phyloP scores from a whole-genome alignment of 2,113 vertebrate species.

The Synchiropus splendidus region DNA sequence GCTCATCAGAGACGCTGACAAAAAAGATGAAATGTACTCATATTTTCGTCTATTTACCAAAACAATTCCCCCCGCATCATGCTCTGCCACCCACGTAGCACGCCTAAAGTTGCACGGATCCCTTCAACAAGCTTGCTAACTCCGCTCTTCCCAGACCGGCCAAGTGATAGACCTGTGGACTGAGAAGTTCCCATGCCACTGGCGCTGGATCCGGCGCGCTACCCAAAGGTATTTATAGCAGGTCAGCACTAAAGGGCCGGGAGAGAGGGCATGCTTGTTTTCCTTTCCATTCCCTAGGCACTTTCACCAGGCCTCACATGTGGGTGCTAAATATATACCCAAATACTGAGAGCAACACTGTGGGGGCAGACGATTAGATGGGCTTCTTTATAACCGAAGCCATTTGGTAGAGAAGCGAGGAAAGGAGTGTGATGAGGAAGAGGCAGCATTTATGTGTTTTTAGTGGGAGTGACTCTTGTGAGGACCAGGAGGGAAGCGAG shows the following conservation, averaged over 20 bases:
- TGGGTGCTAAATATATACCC: conserved; percentile 73
- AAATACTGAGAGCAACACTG: conserved; percentile 59
- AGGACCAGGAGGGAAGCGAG: too few species aligned
- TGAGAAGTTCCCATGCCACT: conserved; percentile 90
- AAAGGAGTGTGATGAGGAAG: conserved; percentile 1
- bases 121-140: conserved; percentile 24
- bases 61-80: conserved; percentile 4
- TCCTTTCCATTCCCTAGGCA: conserved; percentile 90
- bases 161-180: conserved; percentile 45
- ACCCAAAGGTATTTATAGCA: conserved; percentile 90
- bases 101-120: conserved; percentile 7
- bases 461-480: too few species aligned
- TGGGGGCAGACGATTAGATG: conserved; percentile 33
- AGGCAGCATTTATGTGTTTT: background rate
- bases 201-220: conserved; percentile 78
- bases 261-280: conserved; percentile 90
- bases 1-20: conserved; percentile 46
- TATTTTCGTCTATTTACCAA: conserved; percentile 6
- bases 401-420: background rate
- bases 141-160: conserved; percentile 59
- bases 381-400: conserved; percentile 21
- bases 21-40: conserved; percentile 41
- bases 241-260: conserved; percentile 63
- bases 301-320: conserved; percentile 69
- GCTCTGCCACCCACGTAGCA: conserved; percentile 12